A percentile compares a stretch with the other conserved stretches of the same genome.
Conservation (phyloP, 2,888 invertebrate species). For the Zele albiditarsus region DNA sequence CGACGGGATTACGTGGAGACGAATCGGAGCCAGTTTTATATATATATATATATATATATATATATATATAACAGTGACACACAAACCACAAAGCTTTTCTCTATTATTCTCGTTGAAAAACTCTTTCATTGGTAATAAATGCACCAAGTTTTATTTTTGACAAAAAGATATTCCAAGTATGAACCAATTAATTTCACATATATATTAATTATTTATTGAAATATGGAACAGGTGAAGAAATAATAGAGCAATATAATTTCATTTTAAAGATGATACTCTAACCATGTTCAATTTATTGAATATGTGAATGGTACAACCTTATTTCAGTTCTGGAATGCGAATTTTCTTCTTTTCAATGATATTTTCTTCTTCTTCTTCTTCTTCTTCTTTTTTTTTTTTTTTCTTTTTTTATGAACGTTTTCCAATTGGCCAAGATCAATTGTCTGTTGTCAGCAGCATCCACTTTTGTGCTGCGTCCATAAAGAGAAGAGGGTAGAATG, state of each 20-base stretch:
- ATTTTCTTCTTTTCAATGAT: neutral
- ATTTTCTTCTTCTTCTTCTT: neutral
- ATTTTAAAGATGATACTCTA: neutral
- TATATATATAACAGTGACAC: neutral
- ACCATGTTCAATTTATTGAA: neutral
- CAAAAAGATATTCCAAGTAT: neutral
- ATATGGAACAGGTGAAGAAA: no score
- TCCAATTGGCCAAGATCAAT: conserved; percentile 32
- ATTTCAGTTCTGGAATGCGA: neutral
- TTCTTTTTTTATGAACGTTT: conserved; percentile 17
- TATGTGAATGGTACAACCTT: neutral
- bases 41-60: no score
- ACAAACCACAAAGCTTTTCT: neutral
- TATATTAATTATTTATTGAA: no score
- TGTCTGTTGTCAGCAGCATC: conserved; percentile 27
- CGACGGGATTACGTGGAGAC: conserved; percentile 9
- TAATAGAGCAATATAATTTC: no score
- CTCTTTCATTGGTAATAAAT: neutral
- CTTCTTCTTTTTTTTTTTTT: neutral
- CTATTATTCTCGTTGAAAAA: neutral
- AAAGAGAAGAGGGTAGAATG: neutral
- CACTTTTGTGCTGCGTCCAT: conserved; percentile 15
- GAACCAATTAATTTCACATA: neutral
- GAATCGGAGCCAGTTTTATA: neutral
- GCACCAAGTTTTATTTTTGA: neutral